Evolutionary conservation across 2,113 vertebrate genomes (phyloP), one percentile per base, ranked within the genome.

Genomic region (Oenanthe melanoleuca): DNA sequence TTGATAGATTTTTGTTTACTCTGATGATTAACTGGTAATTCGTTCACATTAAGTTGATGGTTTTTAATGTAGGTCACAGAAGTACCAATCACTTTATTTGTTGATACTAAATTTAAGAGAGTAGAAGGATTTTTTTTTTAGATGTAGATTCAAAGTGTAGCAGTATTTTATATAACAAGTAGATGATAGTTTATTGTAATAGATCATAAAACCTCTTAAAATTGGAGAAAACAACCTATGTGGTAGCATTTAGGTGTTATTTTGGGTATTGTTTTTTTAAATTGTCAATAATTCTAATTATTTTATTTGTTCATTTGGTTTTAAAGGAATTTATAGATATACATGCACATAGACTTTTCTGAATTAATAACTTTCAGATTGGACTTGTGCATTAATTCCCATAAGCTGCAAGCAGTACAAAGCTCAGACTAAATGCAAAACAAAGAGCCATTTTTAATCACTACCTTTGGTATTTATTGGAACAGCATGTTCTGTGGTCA

Each of bases 1-100:
- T 94, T 93, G 92, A 91, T 96, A 60, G 49, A 67, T 89, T 96
- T 97, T 93, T 94, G 37, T 96, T 97, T 96, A 96, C 86, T 81
- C 34, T 91, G 42, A 89, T 97, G 85, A 95, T 96, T 96, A 96
- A 95, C 49, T 96, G 50, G 53, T 93, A 96, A 93, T 91, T 92
- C 2, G 0, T 91, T 96, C 33, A 28, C 63, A 86, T 93, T 95
- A 96, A 66, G 29, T 86, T 82, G 59, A 20, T 47, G 88, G 14
- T 19, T 92, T 92, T 96, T 94, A 88, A 94, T 92, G 81, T 89
- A 93, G 89, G 78, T 95, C 66, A 93, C 26, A 66, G 63, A 86
- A 92, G 72, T 90, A 72, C n/a, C 83, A 95, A 77, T 81, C 50
- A 37, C 42, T 83, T 65, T 93, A 77, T 96, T 93, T 97, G 31